These are phyloP conservation scores for Apamea epomidion DNA, from an alignment of 2,888 invertebrate species.

Conservation along the genomic window DNA sequence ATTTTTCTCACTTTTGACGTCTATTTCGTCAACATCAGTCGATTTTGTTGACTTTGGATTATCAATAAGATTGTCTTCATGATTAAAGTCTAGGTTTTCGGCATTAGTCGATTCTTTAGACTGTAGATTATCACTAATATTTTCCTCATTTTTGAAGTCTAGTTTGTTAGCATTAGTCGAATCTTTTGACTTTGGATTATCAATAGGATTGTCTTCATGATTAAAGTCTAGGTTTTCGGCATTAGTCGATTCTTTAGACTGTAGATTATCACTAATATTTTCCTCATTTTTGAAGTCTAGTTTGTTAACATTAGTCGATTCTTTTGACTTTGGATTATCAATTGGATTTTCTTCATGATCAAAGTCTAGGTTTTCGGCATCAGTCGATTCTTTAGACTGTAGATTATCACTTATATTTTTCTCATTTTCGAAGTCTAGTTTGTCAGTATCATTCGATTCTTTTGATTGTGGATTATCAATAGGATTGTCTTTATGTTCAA, in stretches of 20 bases:
- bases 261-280: neutral
- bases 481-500: neutral
- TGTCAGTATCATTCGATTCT: neutral
- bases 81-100: neutral
- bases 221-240: neutral
- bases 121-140: neutral
- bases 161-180: neutral
- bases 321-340: neutral
- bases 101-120: neutral
- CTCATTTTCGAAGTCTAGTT: neutral
- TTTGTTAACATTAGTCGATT: neutral
- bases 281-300: neutral
- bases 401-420: neutral
- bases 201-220: neutral
- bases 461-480: neutral
- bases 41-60: neutral
- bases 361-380: neutral
- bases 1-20: slow-evolving; percentile 55
- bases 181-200: neutral
- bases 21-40: neutral
- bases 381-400: neutral
- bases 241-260: neutral
- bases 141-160: neutral
- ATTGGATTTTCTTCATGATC: neutral
- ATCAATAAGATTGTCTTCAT: neutral